A percentile compares a stretch with the other conserved stretches of the same genome.
Evolutionary conservation across 2,113 vertebrate species (phyloP).

Genomic region (Cavia aperea): DNA sequence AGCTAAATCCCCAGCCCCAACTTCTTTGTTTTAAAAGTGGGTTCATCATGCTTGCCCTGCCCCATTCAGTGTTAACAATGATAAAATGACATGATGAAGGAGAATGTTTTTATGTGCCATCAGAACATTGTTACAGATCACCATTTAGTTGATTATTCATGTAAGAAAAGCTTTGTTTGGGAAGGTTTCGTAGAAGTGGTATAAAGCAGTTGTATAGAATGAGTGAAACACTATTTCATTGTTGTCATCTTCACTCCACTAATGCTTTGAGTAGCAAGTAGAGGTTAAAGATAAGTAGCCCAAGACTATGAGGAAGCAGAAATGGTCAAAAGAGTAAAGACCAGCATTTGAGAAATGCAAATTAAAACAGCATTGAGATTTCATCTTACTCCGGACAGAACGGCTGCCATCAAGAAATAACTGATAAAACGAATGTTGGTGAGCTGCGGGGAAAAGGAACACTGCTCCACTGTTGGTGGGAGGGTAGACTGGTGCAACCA

Average conservation of each 20-base stretch:
- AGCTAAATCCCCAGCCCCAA: neutral
- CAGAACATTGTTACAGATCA: neutral
- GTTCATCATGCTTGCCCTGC: neutral
- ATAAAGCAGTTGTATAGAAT: neutral
- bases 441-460: too few relatives aligned
- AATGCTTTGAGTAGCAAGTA: neutral
- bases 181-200: neutral
- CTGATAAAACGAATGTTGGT: too few relatives aligned
- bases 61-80: neutral
- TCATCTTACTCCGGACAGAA: too few relatives aligned
- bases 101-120: neutral
- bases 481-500: too few relatives aligned
- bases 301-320: neutral
- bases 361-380: too few relatives aligned
- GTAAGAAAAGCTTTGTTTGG: neutral
- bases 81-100: neutral
- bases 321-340: neutral
- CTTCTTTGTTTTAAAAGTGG: constrained; percentile 12
- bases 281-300: neutral
- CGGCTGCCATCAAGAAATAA: too few relatives aligned
- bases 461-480: too few relatives aligned
- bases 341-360: too few relatives aligned
- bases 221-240: neutral
- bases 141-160: neutral
- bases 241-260: neutral